Evolutionary conservation across 2,113 vertebrate species (phyloP).

Genomic region (Eretmochelys imbricata): DNA sequence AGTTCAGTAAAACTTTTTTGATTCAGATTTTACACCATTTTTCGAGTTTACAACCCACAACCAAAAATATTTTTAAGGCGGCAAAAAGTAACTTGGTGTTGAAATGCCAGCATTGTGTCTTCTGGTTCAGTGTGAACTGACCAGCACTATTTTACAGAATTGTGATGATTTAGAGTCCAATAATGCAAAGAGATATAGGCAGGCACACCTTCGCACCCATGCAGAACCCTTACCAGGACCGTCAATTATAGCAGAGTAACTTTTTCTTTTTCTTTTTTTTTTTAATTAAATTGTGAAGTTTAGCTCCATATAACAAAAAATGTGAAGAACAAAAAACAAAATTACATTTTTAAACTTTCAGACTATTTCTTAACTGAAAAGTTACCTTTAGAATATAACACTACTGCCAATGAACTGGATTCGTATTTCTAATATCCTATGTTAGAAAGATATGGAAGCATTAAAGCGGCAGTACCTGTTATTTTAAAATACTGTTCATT

Average conservation of each 20-base stretch:
- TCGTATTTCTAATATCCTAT: slow-evolving; percentile 28
- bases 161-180: neutral
- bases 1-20: neutral
- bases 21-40: neutral
- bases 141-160: neutral
- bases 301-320: neutral
- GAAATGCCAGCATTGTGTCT: neutral
- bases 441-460: neutral
- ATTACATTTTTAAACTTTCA: neutral
- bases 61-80: neutral
- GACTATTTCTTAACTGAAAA: neutral
- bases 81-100: neutral
- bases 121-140: neutral
- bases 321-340: neutral
- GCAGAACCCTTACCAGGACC: neutral
- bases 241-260: neutral
- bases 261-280: neutral
- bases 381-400: neutral
- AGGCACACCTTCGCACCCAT: neutral
- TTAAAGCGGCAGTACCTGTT: neutral
- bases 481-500: neutral
- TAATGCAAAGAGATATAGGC: neutral
- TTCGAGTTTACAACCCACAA: neutral
- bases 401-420: neutral
- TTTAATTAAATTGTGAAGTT: neutral